Evolutionary conservation across 2,113 vertebrate genomes (phyloP).

Genomic region (Nycticorax nycticorax): DNA sequence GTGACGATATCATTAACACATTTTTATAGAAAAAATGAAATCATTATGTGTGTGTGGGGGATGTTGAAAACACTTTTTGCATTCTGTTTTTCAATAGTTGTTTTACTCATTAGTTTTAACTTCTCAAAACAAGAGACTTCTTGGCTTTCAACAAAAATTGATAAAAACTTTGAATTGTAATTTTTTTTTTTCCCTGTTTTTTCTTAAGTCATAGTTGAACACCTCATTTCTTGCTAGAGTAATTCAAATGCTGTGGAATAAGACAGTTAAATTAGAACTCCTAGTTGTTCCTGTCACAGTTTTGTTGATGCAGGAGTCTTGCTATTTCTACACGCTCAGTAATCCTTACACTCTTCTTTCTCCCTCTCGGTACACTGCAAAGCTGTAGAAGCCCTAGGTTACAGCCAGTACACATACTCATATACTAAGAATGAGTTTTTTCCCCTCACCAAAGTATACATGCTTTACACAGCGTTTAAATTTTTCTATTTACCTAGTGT

Average conservation of each 20-base stretch:
- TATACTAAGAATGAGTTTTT: background rate
- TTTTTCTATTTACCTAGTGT: background rate
- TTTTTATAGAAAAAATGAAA: background rate
- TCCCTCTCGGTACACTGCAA: background rate
- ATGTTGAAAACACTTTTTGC: background rate
- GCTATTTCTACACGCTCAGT: background rate
- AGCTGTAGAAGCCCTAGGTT: background rate
- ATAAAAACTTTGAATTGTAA: background rate
- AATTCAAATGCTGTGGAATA: background rate
- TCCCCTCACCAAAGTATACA: background rate
- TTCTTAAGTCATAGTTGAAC: background rate
- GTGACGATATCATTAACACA: background rate
- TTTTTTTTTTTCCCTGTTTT: background rate
- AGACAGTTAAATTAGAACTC: background rate
- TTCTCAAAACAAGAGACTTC: background rate
- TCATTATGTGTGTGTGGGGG: no score
- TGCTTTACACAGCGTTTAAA: background rate
- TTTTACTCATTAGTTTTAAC: background rate
- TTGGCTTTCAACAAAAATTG: background rate
- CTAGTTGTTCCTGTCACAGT: background rate
- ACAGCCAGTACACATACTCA: rapidly evolving
- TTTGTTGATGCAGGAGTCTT: background rate
- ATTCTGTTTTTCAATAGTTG: background rate
- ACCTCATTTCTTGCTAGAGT: background rate
- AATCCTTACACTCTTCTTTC: background rate